Base-by-base conservation (phyloP, 2,888 invertebrate species). In the Phengaris arion region DNA sequence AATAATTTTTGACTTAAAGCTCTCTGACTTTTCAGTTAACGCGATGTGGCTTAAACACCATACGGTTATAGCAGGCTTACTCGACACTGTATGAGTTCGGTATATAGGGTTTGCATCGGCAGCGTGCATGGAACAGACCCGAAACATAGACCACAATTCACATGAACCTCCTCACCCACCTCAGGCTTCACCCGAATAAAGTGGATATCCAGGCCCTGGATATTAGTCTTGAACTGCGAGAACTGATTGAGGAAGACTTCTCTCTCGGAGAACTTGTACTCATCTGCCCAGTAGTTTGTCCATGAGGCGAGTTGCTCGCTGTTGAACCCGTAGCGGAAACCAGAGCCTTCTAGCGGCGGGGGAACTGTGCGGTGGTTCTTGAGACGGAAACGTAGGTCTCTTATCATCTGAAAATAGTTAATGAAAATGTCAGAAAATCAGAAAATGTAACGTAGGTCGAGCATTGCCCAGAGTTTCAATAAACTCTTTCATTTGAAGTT, bases 311-410 rank as follows among this genome's bases (percentile, higher is more conserved):
- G 84, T 76, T 95, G 94, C 1, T 95, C 94, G 0, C 95, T 91
- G 84, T 97, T 97, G 85, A 98, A 96, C 0, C 98, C 98, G 84
- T 98, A 98, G 80, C 96, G 94, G 87, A 98, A 98, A 0, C 92
- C 95, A 0, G 94, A 91, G 35, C 94, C 95, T 87, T 97, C 96
- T n/a, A 97, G 86, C 0, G 97, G 95, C 6, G 94, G 92, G 0
- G 94, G 86, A 57, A 85, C 82, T 2, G 81, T 77, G 4, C 87
- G 84, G 73, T 85, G 85, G 64, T 85, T 86, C 69, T 85, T 86
- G 0, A 93, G 78, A 2, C 91, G 87, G 0, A 82, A 79, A 76
- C 82, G 86, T 0, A 93, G 83, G 70, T 91, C 91, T 77, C 83
- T 81, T 15, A 91, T 80, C 86, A 89, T 85, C 92, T 93, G 83